Evolutionary conservation across 2,797 vertebrate species (phyloP).

Genomic region (Phrynocephalus vlangalii): DNA sequence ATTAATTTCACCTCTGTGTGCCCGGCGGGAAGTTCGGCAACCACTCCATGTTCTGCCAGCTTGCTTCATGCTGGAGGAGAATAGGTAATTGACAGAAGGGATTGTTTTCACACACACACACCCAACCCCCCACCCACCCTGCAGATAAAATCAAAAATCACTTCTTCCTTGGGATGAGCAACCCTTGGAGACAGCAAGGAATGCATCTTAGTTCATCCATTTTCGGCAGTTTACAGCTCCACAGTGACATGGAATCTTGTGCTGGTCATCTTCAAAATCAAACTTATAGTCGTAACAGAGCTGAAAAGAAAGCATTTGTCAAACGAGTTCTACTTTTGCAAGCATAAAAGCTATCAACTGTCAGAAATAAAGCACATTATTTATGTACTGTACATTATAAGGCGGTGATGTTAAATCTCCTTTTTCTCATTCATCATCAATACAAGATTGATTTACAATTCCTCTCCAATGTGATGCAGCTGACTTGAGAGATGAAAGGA

Average conservation of each 20-base stretch:
- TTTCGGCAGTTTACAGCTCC: constrained; percentile 96
- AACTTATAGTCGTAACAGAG: constrained; percentile 99
- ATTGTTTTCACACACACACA: constrained; percentile 21
- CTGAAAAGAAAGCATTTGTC: constrained; percentile 75
- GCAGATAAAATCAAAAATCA: constrained; percentile 71
- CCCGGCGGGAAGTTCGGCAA: constrained; percentile 54
- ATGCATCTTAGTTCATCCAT: constrained; percentile 94
- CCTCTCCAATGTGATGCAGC: neutral
- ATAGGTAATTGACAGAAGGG: constrained; percentile 68
- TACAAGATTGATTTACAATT: neutral
- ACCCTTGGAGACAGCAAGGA: constrained; percentile 82
- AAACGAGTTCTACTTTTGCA: constrained; percentile 1
- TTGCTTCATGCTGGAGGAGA: constrained; percentile 57
- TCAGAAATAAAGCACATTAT: accelerated
- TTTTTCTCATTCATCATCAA: no score
- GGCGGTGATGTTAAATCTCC: neutral
- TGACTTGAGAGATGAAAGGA: neutral
- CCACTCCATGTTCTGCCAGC: constrained; percentile 51
- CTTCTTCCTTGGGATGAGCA: constrained; percentile 80
- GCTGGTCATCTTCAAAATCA: constrained; percentile 90
- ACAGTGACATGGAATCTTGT: constrained; percentile 97
- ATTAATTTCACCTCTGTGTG: constrained; percentile 56
- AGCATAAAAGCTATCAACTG: neutral
- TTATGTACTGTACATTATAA: neutral
- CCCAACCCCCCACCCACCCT: constrained; percentile 41